Base-by-base conservation (phyloP, 2,797 vertebrate species). In the Champsocephalus gunnari region DNA sequence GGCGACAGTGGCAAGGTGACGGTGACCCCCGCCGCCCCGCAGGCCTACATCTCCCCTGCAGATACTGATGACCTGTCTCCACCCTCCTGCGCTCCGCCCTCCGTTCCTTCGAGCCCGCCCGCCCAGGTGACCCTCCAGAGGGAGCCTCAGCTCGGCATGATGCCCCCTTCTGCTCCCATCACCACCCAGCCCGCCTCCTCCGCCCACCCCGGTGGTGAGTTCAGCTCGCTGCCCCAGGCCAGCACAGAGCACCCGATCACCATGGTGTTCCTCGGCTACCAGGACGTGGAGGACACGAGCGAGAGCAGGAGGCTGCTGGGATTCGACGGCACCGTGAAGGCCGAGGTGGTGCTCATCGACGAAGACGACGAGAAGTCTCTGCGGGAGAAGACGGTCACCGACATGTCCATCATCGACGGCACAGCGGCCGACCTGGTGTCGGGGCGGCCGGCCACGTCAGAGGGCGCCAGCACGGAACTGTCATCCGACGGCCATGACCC, bases 181-280 rank as follows among this genome's bases (percentile, higher is more conserved):
- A 90, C 82, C 0, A 95, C 93, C 76, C 93, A 87, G 62, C 87
- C 94, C 17, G 54, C 58, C 43, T 65, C 82, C 21, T 77, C 81
- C 7, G 84, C 78, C 4, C 92, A 90, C 57, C 93, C 89, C 8
- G 93, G 86, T 74, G 65, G 77, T 6, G 87, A 92, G 62, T 72
- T 94, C 47, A 85, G 66, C 0, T 75, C 91, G 12, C 45, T 74
- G 2, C 94, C 92, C 0, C 92, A 94, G 62, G 95, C 95, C 73
- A 96, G 90, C 2, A 13, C 88, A 2, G 97, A 99, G 73, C 96
- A 98, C 79, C 98, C 98, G 0, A 91, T 99, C 87, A 99, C 98
- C 87, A 99, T 99, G 98, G 97, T 99, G 92, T 99, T 99, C 94
- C 96, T 99, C 87, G 98, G 98, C 77, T 99, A 99, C 93, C 97